Percentiles rank a stretch among this genome's conserved stretches.
Conservation (phyloP, 92 coral and sea anemone species). For the Palythoa heliodiscus region DNA sequence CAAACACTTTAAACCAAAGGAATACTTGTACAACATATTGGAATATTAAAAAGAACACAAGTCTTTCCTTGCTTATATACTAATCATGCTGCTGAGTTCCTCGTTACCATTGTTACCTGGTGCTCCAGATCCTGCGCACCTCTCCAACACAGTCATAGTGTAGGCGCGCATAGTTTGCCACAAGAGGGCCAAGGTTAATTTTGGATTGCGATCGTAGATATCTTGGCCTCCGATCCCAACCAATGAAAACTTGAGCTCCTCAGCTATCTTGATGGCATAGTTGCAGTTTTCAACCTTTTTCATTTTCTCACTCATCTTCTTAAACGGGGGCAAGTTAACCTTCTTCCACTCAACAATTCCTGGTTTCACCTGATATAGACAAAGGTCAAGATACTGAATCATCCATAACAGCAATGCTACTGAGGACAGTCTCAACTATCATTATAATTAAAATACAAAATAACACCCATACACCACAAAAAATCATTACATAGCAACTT, state of each 20-base stretch:
- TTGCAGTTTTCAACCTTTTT: conserved; percentile 95
- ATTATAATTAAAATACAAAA: too few relatives aligned
- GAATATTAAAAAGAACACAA: too few relatives aligned
- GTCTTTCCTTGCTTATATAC: background rate
- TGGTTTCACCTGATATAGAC: conserved; percentile 61
- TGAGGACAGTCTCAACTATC: too few relatives aligned
- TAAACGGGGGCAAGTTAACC: conserved; percentile 89
- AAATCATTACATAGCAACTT: too few relatives aligned
- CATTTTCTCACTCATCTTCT: conserved; percentile 90
- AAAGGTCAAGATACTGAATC: background rate
- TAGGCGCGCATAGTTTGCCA: conserved; percentile 98
- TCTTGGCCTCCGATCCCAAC: conserved; percentile 98
- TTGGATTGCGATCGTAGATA: conserved; percentile 75
- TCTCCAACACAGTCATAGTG: conserved; percentile 85
- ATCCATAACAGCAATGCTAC: too few relatives aligned
- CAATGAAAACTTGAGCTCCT: conserved; percentile 84
- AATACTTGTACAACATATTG: too few relatives aligned
- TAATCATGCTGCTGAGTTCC: background rate
- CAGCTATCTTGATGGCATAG: conserved; percentile 79
- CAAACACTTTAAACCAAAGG: too few relatives aligned
- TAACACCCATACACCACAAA: too few relatives aligned
- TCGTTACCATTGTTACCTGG: background rate
- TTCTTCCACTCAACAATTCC: conserved; percentile 88
- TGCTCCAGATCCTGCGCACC: conserved; percentile 83
- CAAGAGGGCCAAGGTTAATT: conserved; percentile 79